Base-by-base conservation (phyloP, 2,888 invertebrate genomes). In the Pilophorus perplexus region DNA sequence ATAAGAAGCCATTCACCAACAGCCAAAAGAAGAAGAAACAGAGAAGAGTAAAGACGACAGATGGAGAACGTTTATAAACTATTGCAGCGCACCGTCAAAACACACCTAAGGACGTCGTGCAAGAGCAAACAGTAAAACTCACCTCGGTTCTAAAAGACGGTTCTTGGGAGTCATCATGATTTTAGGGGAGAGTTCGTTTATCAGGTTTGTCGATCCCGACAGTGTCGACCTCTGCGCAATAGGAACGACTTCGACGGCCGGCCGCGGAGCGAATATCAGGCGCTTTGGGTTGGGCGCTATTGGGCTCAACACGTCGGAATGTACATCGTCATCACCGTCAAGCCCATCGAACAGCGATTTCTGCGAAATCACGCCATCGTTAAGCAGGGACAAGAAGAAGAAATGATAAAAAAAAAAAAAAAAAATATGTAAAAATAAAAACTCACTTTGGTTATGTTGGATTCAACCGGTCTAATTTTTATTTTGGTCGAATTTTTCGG, bases 291-390 rank as follows among this genome's bases (percentile, higher is more conserved):
- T 70, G 1, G 71, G 69, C 12, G 33, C 57, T 33, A 65, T 50
- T 20, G 66, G 55, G 50, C 52, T 67, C 25, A 70, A 38, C 28
- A 67, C 33, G 28, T 67, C 67, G 18, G 44, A 54, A n/a, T 12
- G 18, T 14, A 54, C 42, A n/a, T 71, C 71, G 33, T 90, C 89
- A 8, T 87, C 86, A 73, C 93, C 92, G 71, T 90, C 90, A 1
- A 93, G 78, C 0, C 93, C 93, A 74, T 93, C 93, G 77, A 95
- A 95, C 0, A 95, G 77, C 0, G 87, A 85, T 76, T 88, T 88
- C 82, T 87, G 42, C 4, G 33, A n/a, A n/a, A n/a, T n/a, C n/a
- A n/a, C n/a, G n/a, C n/a, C n/a, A n/a, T n/a, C n/a, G n/a, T n/a
- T n/a, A 48, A n/a, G 28, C 23, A 22, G 14, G 4, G 25, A 46